phyloP scores from a whole-genome alignment of 2,113 vertebrate species.

The Hippocampus mohnikei region DNA sequence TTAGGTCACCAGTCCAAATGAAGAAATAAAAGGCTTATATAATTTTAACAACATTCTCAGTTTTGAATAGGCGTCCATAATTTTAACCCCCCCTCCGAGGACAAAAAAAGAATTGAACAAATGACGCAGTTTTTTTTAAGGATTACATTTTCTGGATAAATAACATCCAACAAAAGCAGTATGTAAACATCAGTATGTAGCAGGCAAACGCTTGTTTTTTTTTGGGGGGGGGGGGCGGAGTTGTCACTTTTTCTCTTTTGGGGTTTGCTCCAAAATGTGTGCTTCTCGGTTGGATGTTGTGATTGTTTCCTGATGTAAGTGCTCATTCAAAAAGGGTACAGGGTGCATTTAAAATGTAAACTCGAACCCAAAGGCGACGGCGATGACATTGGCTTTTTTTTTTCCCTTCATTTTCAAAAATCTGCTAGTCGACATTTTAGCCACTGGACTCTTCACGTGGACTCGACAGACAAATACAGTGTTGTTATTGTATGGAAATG shows the following conservation, averaged over 20 bases:
- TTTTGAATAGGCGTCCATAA: not conserved
- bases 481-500: slow-evolving; percentile 2
- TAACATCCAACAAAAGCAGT: no score
- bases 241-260: not conserved
- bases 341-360: slow-evolving; percentile 8
- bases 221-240: not conserved
- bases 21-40: not conserved
- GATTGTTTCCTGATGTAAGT: slow-evolving; percentile 29
- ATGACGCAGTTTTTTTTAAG: no score
- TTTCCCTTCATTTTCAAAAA: not conserved
- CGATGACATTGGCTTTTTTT: not conserved
- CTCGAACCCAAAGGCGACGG: slow-evolving; percentile 23
- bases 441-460: slow-evolving; percentile 13
- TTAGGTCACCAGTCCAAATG: not conserved
- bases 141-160: no score
- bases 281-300: slow-evolving; percentile 16
- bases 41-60: no score
- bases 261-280: not conserved
- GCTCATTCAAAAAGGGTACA: slow-evolving; percentile 22
- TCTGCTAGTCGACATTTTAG: slow-evolving; percentile 31
- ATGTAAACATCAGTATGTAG: not conserved
- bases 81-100: not conserved
- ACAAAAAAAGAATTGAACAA: no score
- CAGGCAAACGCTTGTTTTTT: not conserved
- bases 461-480: slow-evolving; percentile 1